Base-by-base conservation (phyloP, 2,797 vertebrate species). In the Buceros bicornis region DNA sequence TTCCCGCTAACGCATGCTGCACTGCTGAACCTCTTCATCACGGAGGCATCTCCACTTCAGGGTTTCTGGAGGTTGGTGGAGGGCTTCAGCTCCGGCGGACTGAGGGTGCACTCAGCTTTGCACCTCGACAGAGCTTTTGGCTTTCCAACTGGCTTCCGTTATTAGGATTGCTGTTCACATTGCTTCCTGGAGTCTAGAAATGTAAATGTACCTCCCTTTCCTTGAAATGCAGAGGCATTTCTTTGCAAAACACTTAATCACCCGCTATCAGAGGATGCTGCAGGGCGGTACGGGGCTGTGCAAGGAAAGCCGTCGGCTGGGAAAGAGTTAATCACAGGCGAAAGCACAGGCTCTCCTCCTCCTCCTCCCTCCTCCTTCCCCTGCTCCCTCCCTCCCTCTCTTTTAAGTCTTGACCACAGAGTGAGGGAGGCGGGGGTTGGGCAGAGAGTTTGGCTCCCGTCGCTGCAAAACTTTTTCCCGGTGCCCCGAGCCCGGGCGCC, bases 391-490 rank as follows among this genome's bases (percentile, higher is more conserved):
- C 92, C 76, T 51, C 69, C 22, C 69, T 91, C 91, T 95, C 93
- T 96, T 89, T 90, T 91, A 96, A 96, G 96, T 95, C 96, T 96
- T 95, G 96, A 94, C 95, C 94, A 77, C 92, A 31, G 94, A 80
- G 94, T 28, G 94, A 80, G 85, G 94, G 48, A 45, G 82, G 95
- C 66, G 89, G 96, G 90, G 96, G 96, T 11, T 96, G 91, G 91
- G 91, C 33, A 0, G 11, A 16, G 87, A 84, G 91, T 86, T 95
- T 21, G 92, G 91, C 89, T 95, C 25, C 0, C 3, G 86, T 22
- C 8, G 74, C 87, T 19, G 81, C 28, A 3, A 2, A 96, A 97
- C 31, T 97, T 97, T 90, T 47, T 3, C 15, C 42, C 1, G 72
- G 79, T 57, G 86, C 90, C 7, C 8, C 1, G 16, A 11, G 81